A percentile compares a stretch with the other conserved stretches of the same genome.
These are phyloP conservation scores for Ormyrus pomaceus DNA, from an alignment of 2,888 invertebrate genomes.

Conservation along the genomic window DNA sequence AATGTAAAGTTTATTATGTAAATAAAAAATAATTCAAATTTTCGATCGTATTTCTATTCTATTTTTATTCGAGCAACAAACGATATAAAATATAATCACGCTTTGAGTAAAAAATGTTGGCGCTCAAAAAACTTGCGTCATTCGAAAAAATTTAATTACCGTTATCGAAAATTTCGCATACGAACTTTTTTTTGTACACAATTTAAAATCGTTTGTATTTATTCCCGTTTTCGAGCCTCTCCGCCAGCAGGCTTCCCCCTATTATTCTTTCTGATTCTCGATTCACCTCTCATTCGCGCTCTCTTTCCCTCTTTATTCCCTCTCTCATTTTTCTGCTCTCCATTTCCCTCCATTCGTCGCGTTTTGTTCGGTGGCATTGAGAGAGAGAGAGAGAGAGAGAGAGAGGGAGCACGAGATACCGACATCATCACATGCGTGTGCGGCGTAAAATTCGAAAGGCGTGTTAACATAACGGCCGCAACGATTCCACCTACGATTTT, in stretches of 20 bases:
- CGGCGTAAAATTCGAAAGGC: constrained; percentile 61
- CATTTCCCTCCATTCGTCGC: constrained; percentile 56
- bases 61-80: too few relatives aligned
- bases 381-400: background rate
- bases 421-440: constrained; percentile 68
- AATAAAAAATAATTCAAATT: too few relatives aligned
- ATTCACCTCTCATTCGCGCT: constrained; percentile 28
- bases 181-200: background rate
- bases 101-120: too few relatives aligned
- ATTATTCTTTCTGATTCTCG: constrained; percentile 49
- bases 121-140: too few relatives aligned
- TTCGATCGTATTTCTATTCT: too few relatives aligned
- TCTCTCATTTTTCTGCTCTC: constrained; percentile 30
- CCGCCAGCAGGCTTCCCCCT: constrained; percentile 41
- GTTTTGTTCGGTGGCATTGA: constrained; percentile 54
- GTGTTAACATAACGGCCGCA: constrained; percentile 48
- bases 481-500: constrained; percentile 37
- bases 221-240: constrained; percentile 28
- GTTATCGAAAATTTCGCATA: too few relatives aligned
- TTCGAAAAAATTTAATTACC: too few relatives aligned
- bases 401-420: constrained; percentile 55
- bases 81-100: too few relatives aligned
- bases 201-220: constrained; percentile 8
- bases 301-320: constrained; percentile 5
- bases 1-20: too few relatives aligned